Conservation (phyloP, 2,888 invertebrate species). For the Teleiodes luculella region DNA sequence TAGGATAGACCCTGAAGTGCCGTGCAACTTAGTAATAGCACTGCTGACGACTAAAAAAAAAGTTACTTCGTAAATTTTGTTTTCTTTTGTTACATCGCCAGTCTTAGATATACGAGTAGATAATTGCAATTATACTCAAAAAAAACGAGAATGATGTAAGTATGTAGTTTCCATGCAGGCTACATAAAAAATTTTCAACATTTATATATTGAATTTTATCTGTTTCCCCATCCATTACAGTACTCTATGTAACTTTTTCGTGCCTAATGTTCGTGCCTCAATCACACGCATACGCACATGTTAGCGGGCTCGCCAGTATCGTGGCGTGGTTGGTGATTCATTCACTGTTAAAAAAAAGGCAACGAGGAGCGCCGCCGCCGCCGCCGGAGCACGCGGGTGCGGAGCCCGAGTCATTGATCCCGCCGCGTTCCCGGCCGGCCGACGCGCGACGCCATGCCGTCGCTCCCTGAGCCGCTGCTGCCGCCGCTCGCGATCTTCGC, state of each 20-base stretch:
- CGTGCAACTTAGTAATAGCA: too few relatives aligned
- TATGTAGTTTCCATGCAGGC: too few relatives aligned
- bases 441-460: constrained; percentile 51
- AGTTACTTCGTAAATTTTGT: too few relatives aligned
- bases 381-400: constrained; percentile 61
- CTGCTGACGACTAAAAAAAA: too few relatives aligned
- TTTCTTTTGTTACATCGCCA: too few relatives aligned
- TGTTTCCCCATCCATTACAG: too few relatives aligned
- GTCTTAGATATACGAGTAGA: too few relatives aligned
- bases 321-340: constrained; percentile 62
- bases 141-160: too few relatives aligned
- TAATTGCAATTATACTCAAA: too few relatives aligned
- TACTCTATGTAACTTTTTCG: constrained; percentile 2
- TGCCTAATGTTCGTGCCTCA: constrained; percentile 34
- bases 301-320: constrained; percentile 31
- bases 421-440: constrained; percentile 63
- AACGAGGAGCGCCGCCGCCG: constrained; percentile 52
- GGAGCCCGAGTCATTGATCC: constrained; percentile 72
- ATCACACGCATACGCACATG: constrained; percentile 58
- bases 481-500: constrained; percentile 58
- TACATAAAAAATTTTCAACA: too few relatives aligned
- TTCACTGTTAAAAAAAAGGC: constrained; percentile 64
- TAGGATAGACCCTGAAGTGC: too few relatives aligned
- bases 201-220: too few relatives aligned
- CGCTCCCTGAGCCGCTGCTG: constrained; percentile 50